phyloP scores from a whole-genome alignment of 2,797 vertebrate genomes.

The Malurus splendens region DNA sequence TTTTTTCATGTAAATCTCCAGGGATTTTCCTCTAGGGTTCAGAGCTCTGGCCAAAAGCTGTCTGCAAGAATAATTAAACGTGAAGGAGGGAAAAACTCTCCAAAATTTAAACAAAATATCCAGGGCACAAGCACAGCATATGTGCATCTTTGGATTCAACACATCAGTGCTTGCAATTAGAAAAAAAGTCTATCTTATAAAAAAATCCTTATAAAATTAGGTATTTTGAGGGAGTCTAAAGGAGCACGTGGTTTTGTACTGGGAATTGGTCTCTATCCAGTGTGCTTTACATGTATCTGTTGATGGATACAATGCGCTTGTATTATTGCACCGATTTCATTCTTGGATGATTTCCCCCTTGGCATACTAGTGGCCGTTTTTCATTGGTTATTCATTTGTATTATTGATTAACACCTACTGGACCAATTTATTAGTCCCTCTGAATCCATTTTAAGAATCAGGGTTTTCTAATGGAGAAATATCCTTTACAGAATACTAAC shows the following conservation, averaged over 20 bases:
- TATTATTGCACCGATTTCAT: slow-evolving; percentile 86
- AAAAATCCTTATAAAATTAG: not conserved
- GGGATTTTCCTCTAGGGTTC: slow-evolving; percentile 48
- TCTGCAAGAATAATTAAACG: slow-evolving; percentile 44
- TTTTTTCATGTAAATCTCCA: slow-evolving; percentile 57
- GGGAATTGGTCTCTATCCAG: slow-evolving; percentile 73
- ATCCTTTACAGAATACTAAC: slow-evolving; percentile 42
- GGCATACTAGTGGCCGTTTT: slow-evolving; percentile 80
- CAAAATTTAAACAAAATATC: slow-evolving; percentile 1
- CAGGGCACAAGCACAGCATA: not conserved
- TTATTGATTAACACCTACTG: slow-evolving; percentile 86
- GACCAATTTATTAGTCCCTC: slow-evolving; percentile 84
- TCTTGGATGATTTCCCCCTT: slow-evolving; percentile 89
- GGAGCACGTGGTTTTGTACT: slow-evolving; percentile 41
- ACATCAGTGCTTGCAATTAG: not conserved
- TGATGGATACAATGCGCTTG: slow-evolving; percentile 76
- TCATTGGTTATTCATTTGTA: slow-evolving; percentile 81
- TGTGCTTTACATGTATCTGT: slow-evolving; percentile 82
- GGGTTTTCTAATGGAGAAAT: slow-evolving; percentile 47
- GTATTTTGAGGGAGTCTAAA: slow-evolving; percentile 7
- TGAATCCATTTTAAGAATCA: slow-evolving; percentile 82
- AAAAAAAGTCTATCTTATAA: not conserved
- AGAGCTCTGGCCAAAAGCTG: slow-evolving; percentile 46
- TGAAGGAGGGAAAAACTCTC: rapidly evolving
- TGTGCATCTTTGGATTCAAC: not conserved